These are phyloP conservation scores for Shargacucullia verbasci DNA, from an alignment of 2,888 invertebrate species.

Conservation along the genomic window DNA sequence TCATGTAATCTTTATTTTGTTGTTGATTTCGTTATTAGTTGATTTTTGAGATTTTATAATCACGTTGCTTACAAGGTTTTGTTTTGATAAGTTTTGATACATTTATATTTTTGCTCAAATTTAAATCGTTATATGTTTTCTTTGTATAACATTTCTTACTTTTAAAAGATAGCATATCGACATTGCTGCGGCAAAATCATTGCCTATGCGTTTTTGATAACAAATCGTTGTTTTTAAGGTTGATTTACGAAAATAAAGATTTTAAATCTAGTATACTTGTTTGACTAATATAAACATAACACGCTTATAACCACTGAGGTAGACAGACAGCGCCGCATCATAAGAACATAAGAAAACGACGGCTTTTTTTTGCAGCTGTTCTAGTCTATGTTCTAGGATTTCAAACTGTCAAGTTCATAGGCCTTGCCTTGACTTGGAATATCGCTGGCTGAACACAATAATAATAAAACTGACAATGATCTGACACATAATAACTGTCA, in stretches of 20 bases:
- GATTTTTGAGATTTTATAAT: slow-evolving; percentile 48
- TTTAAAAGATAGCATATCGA: slow-evolving; percentile 3
- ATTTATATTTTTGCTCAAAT: slow-evolving; percentile 10
- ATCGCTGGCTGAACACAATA: too few relatives aligned
- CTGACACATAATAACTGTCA: not conserved
- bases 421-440: too few relatives aligned
- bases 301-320: too few relatives aligned
- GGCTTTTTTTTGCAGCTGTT: too few relatives aligned
- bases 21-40: slow-evolving; percentile 19
- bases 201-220: slow-evolving; percentile 42
- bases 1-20: slow-evolving; percentile 8
- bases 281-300: slow-evolving; percentile 5
- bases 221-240: slow-evolving; percentile 48
- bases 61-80: slow-evolving; percentile 22
- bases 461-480: too few relatives aligned
- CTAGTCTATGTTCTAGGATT: too few relatives aligned
- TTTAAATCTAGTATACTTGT: slow-evolving; percentile 6
- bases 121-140: slow-evolving; percentile 4
- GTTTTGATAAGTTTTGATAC: slow-evolving; percentile 21
- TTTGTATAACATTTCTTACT: not conserved
- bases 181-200: slow-evolving; percentile 37
- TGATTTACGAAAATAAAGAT: slow-evolving; percentile 56
- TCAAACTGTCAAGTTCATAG: too few relatives aligned
- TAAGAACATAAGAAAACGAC: too few relatives aligned
- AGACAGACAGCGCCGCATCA: too few relatives aligned